These are phyloP conservation scores for Pherbina coryleti DNA, from an alignment of 2,888 invertebrate genomes.

Conservation along the genomic window DNA sequence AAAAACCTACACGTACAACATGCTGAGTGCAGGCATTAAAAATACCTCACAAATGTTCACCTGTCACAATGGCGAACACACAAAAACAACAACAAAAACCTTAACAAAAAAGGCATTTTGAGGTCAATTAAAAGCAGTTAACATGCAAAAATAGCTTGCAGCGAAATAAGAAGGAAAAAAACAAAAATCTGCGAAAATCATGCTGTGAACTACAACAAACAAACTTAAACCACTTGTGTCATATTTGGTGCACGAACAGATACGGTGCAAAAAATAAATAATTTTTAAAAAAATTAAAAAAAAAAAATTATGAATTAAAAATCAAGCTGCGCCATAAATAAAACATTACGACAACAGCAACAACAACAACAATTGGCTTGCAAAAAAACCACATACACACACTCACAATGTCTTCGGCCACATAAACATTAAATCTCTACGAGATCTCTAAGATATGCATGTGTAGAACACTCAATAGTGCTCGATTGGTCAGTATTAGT, in stretches of 20 bases:
- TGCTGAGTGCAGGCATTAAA: too few species aligned
- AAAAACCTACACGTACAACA: background rate
- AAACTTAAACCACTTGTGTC: constrained; percentile 10
- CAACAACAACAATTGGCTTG: background rate
- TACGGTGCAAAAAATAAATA: background rate
- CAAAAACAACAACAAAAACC: background rate
- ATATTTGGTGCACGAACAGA: background rate
- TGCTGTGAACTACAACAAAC: background rate
- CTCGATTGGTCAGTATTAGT: constrained; percentile 23
- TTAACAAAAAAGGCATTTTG: constrained; percentile 13
- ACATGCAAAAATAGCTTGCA: constrained; percentile 14
- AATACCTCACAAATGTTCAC: constrained; percentile 14
- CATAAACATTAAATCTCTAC: background rate
- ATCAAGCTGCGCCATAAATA: background rate
- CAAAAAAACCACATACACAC: background rate
- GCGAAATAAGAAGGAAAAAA: background rate
- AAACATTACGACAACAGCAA: background rate
- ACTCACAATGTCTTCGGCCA: background rate
- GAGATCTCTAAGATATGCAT: constrained; percentile 10
- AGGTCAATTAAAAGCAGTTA: constrained; percentile 24
- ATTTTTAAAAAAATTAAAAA: background rate
- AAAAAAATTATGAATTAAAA: constrained; percentile 19
- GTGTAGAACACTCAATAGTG: background rate
- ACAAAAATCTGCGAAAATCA: background rate
- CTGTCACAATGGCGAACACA: constrained; percentile 11